Evolutionary conservation across 37 sponge, comb jelly and placozoan genomes (phyloP).

Genomic region (Cliona cf. orientalis): DNA sequence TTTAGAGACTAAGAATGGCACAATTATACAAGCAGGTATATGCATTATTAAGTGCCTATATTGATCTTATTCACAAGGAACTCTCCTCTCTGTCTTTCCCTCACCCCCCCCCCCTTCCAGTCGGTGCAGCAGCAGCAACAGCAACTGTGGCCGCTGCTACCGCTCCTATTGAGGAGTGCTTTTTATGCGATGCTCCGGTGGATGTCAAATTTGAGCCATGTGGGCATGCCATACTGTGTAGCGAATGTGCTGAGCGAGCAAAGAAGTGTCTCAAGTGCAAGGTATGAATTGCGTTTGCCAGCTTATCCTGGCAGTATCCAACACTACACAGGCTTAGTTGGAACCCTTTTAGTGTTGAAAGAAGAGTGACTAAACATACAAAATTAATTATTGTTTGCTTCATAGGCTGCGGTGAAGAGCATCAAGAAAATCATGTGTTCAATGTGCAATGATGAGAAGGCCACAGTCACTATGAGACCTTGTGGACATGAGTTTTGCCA

Average conservation of each 20-base stretch:
- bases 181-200: constrained; percentile 70
- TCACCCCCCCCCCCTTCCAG: not conserved
- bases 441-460: constrained; percentile 71
- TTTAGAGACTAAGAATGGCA: not conserved
- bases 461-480: constrained; percentile 74
- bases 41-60: not conserved
- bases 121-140: not conserved
- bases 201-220: constrained; percentile 80
- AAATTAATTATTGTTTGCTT: not conserved
- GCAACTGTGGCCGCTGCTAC: not conserved
- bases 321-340: not conserved
- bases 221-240: constrained; percentile 78
- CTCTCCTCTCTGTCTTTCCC: not conserved
- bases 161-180: constrained; percentile 13
- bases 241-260: constrained; percentile 57
- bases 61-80: not conserved
- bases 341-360: not conserved
- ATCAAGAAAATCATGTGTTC: constrained; percentile 47
- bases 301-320: not conserved
- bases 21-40: not conserved
- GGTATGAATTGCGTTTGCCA: constrained; percentile 23
- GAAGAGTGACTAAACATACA: not conserved
- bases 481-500: constrained; percentile 82
- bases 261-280: constrained; percentile 87
- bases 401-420: constrained; percentile 47